phyloP scores from a whole-genome alignment of 2,888 invertebrate species.

The Microchrysa polita region DNA sequence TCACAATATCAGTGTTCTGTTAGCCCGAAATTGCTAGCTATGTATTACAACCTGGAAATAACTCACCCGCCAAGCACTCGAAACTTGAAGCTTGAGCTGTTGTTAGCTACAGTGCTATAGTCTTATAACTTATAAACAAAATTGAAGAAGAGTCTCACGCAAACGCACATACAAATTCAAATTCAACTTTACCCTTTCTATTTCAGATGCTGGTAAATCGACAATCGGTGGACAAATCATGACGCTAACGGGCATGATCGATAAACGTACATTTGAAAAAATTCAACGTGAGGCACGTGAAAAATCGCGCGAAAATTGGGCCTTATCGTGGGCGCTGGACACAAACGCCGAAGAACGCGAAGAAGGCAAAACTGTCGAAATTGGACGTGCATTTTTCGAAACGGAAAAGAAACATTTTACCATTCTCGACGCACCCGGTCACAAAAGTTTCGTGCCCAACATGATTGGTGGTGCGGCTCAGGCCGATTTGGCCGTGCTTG shows the following conservation, averaged over 20 bases:
- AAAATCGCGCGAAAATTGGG: conserved; percentile 99
- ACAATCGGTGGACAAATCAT: conserved; percentile 99
- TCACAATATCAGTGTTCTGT: too few relatives aligned
- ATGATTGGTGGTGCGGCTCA: conserved; percentile 99
- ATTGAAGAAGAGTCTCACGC: too few relatives aligned
- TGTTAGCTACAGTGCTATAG: too few relatives aligned
- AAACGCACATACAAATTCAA: background rate
- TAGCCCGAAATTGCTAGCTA: too few relatives aligned
- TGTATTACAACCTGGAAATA: too few relatives aligned
- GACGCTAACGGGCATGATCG: conserved; percentile 98
- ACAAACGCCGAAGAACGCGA: conserved; percentile 97
- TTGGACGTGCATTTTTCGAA: conserved; percentile 98
- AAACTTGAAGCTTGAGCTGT: too few relatives aligned
- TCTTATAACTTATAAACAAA: too few relatives aligned
- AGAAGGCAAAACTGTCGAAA: conserved; percentile 99
- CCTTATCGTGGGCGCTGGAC: conserved; percentile 98
- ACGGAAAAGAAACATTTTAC: conserved; percentile 99
- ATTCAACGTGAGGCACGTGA: conserved; percentile 99
- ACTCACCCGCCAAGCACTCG: too few relatives aligned
- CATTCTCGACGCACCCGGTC: conserved; percentile 98
- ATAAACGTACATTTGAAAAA: conserved; percentile 98
- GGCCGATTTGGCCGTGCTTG: conserved; percentile 94
- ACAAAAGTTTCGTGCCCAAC: conserved; percentile 99
- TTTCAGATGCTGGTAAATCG: conserved; percentile 96
- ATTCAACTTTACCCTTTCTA: background rate